phyloP scores from a whole-genome alignment of 2,797 vertebrate genomes.

The Sebastes wilsoni region DNA sequence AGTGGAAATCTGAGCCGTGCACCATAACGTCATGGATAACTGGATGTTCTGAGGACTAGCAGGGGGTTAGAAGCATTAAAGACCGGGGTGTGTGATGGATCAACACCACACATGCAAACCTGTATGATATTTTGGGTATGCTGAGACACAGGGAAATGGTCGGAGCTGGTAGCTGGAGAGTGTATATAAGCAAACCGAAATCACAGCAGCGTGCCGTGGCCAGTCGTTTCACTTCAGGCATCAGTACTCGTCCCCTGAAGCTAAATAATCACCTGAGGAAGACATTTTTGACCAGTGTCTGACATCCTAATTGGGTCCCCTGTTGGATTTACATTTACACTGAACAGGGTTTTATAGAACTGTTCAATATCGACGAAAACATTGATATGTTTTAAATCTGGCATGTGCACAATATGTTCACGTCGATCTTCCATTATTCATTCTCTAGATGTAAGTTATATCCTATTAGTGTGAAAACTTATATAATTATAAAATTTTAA shows the following conservation, averaged over 20 bases:
- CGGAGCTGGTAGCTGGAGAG: neutral
- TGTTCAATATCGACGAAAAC: neutral
- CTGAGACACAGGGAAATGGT: neutral
- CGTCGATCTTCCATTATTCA: neutral
- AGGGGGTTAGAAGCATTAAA: conserved; percentile 17
- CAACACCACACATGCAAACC: neutral
- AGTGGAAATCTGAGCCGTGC: neutral
- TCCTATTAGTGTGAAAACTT: neutral
- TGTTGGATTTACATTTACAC: neutral
- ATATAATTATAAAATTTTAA: neutral
- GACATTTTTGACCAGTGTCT: neutral
- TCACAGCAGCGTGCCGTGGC: too few relatives aligned
- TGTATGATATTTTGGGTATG: conserved; percentile 1
- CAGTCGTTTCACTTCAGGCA: neutral
- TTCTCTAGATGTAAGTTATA: neutral
- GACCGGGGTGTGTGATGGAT: neutral
- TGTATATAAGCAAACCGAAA: neutral
- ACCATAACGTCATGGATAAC: conserved; percentile 1
- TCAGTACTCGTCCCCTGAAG: neutral
- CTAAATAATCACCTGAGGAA: neutral
- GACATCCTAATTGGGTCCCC: neutral
- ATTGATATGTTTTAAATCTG: neutral
- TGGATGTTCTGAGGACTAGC: conserved; percentile 7
- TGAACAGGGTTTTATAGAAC: neutral
- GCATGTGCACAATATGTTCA: neutral